Percentiles rank a stretch among this genome's conserved stretches.
Evolutionary conservation across 2,888 invertebrate genomes (phyloP).

Genomic region (Abrostola tripartita): DNA sequence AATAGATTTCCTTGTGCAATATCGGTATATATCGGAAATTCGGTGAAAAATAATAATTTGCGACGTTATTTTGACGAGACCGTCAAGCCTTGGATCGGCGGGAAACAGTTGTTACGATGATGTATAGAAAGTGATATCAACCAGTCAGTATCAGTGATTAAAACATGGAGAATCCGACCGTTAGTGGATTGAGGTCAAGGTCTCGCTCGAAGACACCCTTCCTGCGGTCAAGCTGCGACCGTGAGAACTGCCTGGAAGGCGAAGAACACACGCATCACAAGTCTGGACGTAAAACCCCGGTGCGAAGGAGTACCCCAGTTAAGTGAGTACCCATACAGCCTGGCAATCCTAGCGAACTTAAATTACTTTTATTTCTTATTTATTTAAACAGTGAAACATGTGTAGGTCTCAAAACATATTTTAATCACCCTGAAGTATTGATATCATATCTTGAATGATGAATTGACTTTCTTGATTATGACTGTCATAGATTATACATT

Average conservation of each 20-base stretch:
- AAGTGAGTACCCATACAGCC: conserved; percentile 76
- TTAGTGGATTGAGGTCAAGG: conserved; percentile 90
- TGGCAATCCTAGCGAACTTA: no score
- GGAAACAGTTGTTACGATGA: conserved; percentile 62
- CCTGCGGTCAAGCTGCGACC: conserved; percentile 88
- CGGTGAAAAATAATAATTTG: conserved; percentile 64
- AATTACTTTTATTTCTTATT: no score
- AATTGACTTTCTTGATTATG: conserved; percentile 3
- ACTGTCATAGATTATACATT: conserved; percentile 16
- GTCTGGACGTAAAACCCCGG: conserved; percentile 84
- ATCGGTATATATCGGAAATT: conserved; percentile 62
- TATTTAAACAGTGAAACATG: no score
- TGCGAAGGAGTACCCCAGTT: conserved; percentile 82
- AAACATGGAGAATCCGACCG: conserved; percentile 80
- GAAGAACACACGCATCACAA: conserved; percentile 86
- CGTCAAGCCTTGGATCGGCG: conserved; percentile 57
- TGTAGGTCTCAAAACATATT: no score
- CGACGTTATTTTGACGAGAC: conserved; percentile 43
- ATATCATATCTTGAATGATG: not conserved
- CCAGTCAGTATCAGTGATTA: conserved; percentile 43
- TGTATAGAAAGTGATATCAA: conserved; percentile 55
- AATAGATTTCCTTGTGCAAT: conserved; percentile 87
- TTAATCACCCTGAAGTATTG: not conserved
- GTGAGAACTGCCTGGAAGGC: conserved; percentile 86
- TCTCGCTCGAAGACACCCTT: conserved; percentile 92